Evolutionary conservation across 2,888 invertebrate species (phyloP), one percentile per base, ranked within the genome.

Genomic region (Cynaeus angustus): DNA sequence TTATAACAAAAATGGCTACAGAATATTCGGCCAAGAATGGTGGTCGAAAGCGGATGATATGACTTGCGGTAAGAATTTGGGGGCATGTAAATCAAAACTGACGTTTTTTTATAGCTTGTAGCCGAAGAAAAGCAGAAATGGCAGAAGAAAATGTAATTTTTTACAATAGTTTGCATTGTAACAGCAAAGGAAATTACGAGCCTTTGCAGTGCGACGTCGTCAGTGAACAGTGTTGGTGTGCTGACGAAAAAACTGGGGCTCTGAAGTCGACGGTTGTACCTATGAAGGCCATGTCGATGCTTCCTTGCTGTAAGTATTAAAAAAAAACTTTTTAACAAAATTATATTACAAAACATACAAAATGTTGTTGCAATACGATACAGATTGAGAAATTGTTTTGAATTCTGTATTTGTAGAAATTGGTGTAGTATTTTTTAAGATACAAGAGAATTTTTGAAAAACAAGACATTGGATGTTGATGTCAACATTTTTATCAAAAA

Each of bases 271-370:
- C 86, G 43, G 88, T 89, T 0, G 87, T 91, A 4, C 89, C 88
- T 0, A 87, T 89, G 76, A 83, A 81, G 3, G 86, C 91, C 79
- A 89, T 91, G 88, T 84, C 77, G 55, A 83, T 83, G 71, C 84
- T 92, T 53, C 89, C 91, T 1, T 92, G 92, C 78, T 91, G 92
- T 92, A 86, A 85, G 89, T 87, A n/a, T n/a, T n/a, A n/a, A n/a
- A n/a, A n/a, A n/a, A n/a, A n/a, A n/a, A n/a, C n/a, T n/a, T n/a
- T n/a, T n/a, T n/a, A n/a, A 50, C 33, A 6, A 1, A 21, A 21
- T 21, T 4, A 21, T 21, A 5, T 37, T 37, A n/a, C n/a, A n/a
- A n/a, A n/a, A n/a, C 37, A 37, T 37, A 2, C 7, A n/a, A 2
- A n/a, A n/a, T 37, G n/a, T 12, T 21, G 21, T 21, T 4, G 4